Conservation (phyloP, 2,113 vertebrate genomes). For the Rhinopithecus roxellana region DNA sequence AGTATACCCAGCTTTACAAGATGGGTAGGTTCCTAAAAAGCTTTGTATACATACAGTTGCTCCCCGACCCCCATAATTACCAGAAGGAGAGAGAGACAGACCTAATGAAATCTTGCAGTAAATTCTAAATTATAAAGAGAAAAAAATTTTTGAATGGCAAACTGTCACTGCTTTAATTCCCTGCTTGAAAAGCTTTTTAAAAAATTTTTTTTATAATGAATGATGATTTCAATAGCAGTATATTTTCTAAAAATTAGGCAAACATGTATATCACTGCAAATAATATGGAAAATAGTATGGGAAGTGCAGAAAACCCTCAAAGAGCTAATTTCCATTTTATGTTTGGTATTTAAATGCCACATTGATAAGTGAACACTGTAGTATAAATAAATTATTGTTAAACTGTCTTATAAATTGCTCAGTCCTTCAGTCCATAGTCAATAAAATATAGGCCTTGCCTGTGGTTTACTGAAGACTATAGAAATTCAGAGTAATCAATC, state of each 20-base stretch:
- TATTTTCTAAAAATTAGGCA: conserved; percentile 30
- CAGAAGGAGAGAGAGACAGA: neutral
- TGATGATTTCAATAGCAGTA: conserved; percentile 24
- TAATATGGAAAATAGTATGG: neutral
- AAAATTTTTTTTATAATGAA: neutral
- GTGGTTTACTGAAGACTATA: conserved; percentile 30
- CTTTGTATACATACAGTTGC: neutral
- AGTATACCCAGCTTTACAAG: neutral
- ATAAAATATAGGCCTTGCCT: neutral
- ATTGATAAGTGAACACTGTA: neutral
- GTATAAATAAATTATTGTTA: conserved; percentile 33
- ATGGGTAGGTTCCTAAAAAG: neutral
- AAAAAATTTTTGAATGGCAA: conserved; percentile 5
- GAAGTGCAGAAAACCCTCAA: neutral
- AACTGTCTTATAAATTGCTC: conserved; percentile 35
- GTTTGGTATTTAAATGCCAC: conserved; percentile 53
- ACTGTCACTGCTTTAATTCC: conserved; percentile 37
- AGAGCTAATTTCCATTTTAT: conserved; percentile 26
- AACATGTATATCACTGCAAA: neutral
- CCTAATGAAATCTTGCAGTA: neutral
- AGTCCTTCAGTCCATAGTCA: conserved; percentile 13
- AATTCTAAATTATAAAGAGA: conserved; percentile 31
- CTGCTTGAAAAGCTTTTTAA: neutral
- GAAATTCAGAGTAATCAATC: conserved; percentile 50
- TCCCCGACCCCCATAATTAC: neutral